Percentiles rank a stretch among this genome's conserved stretches.
Conservation (phyloP, 2,797 vertebrate species). For the Myotis findleyi region DNA sequence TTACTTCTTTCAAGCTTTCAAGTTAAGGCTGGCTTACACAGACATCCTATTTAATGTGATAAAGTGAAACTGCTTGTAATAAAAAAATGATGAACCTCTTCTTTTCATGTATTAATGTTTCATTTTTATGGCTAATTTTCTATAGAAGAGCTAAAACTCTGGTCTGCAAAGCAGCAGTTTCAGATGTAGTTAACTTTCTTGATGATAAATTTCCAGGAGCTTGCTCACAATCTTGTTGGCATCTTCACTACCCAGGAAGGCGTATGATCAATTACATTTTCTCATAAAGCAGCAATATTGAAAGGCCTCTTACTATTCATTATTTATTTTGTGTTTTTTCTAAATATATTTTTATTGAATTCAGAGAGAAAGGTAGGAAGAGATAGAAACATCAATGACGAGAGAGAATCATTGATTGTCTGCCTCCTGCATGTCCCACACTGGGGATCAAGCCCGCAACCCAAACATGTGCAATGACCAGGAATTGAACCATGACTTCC, state of each 20-base stretch:
- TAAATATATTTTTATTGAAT: too few relatives aligned
- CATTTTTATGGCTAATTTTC: conserved; percentile 37
- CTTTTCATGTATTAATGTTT: conserved; percentile 25
- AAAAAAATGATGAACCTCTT: conserved; percentile 13
- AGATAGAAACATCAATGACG: too few relatives aligned
- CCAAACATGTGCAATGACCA: too few relatives aligned
- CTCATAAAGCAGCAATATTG: neutral
- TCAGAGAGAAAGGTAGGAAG: too few relatives aligned
- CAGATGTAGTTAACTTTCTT: neutral
- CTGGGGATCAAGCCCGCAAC: too few relatives aligned
- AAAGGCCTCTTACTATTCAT: neutral
- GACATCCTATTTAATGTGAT: neutral
- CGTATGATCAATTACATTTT: neutral
- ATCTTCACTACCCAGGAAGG: neutral
- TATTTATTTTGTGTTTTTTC: neutral
- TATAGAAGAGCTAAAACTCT: neutral
- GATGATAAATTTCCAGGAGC: conserved; percentile 12
- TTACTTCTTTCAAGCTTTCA: neutral
- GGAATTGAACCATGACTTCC: too few relatives aligned
- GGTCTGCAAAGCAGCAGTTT: neutral
- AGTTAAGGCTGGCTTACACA: neutral
- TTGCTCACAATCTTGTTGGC: neutral
- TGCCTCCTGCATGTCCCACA: too few relatives aligned
- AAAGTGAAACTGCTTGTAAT: conserved; percentile 26
- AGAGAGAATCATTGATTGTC: too few relatives aligned